Conservation (phyloP, 2,797 vertebrate genomes). For the Darevskia nairensis region DNA sequence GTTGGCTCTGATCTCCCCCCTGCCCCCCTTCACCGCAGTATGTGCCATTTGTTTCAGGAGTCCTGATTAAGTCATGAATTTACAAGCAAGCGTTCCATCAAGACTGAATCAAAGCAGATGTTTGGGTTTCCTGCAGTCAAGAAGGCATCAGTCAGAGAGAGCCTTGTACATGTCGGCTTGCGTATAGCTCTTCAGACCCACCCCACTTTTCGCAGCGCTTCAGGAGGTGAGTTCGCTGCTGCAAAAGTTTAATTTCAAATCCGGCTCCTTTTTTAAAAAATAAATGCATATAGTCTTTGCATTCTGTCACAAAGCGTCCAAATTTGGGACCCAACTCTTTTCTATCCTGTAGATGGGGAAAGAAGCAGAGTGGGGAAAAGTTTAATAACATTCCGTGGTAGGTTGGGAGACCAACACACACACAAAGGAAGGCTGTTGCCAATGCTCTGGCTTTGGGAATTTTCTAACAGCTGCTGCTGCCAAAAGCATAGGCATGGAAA, state of each 20-base stretch:
- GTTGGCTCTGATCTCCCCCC: constrained; percentile 67
- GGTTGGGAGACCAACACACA: constrained; percentile 58
- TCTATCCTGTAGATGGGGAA: constrained; percentile 73
- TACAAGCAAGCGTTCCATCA: constrained; percentile 82
- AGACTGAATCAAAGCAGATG: constrained; percentile 94
- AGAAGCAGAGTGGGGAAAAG: constrained; percentile 74
- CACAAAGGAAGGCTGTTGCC: constrained; percentile 52
- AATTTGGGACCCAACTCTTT: constrained; percentile 72
- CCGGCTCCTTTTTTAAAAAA: constrained; percentile 64
- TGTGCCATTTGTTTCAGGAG: constrained; percentile 80
- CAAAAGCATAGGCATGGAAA: constrained; percentile 69
- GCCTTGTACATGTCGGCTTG: constrained; percentile 54
- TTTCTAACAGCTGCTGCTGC: constrained; percentile 60
- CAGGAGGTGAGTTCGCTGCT: constrained; percentile 66
- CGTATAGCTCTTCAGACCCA: constrained; percentile 61
- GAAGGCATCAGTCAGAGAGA: constrained; percentile 80
- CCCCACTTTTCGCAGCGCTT: constrained; percentile 63
- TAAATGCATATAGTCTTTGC: constrained; percentile 67
- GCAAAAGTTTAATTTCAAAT: constrained; percentile 78
- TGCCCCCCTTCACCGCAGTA: constrained; percentile 68
- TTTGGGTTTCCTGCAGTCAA: constrained; percentile 85
- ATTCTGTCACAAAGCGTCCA: constrained; percentile 71
- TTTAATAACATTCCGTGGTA: constrained; percentile 76
- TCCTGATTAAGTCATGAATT: constrained; percentile 88
- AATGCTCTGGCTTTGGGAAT: constrained; percentile 71